phyloP scores from a whole-genome alignment of 2,113 vertebrate species.

The Athene noctua region DNA sequence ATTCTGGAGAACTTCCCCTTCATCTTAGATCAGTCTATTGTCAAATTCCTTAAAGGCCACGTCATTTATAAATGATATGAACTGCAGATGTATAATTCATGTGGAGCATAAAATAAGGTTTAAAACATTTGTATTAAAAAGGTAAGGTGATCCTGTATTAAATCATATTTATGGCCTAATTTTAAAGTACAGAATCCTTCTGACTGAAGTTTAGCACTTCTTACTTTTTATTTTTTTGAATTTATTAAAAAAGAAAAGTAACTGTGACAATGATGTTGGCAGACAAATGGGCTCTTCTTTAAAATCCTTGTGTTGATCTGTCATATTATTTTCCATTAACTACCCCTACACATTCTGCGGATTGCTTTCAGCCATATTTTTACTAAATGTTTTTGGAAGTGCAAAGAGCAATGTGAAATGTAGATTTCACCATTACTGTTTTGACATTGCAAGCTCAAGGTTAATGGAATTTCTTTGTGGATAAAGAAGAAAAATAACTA shows the following conservation, averaged over 20 bases:
- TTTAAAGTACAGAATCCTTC: not conserved
- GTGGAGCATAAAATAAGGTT: conserved; percentile 13
- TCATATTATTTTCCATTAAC: conserved; percentile 47
- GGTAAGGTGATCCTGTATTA: conserved; percentile 12
- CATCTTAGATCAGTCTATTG: conserved; percentile 24
- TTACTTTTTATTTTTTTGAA: not conserved
- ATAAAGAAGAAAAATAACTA: conserved; percentile 5
- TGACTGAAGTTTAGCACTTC: not conserved
- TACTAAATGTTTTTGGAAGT: conserved; percentile 46
- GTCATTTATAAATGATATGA: conserved; percentile 34
- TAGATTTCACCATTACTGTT: conserved; percentile 9
- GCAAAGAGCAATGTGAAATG: conserved; percentile 6
- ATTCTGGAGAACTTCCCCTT: not conserved
- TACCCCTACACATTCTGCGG: not conserved
- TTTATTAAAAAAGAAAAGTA: conserved; percentile 5
- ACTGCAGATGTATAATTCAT: conserved; percentile 44
- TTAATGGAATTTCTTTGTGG: conserved; percentile 29
- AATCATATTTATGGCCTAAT: conserved; percentile 24
- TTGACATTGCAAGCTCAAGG: conserved; percentile 22
- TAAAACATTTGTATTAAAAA: conserved; percentile 36
- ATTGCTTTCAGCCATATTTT: conserved; percentile 38
- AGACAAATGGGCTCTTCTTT: not conserved
- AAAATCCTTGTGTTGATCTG: conserved; percentile 14
- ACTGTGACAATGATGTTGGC: not conserved
- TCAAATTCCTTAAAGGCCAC: conserved; percentile 53